Percentiles rank a stretch among this genome's conserved stretches.
Conservation (phyloP, 2,888 invertebrate genomes). For the Amiota mariae region DNA sequence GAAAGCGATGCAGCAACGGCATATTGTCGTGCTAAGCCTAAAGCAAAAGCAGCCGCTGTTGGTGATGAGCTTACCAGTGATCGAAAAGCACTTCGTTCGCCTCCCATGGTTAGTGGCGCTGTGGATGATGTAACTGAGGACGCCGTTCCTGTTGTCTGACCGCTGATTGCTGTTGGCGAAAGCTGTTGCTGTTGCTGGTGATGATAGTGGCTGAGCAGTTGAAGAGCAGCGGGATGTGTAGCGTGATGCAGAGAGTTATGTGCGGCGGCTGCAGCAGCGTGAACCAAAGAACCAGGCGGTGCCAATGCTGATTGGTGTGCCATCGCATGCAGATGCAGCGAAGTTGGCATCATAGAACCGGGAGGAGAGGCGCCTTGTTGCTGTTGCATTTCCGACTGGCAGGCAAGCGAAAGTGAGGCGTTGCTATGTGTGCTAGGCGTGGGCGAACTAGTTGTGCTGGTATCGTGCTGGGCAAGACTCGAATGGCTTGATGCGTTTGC, state of each 20-base stretch:
- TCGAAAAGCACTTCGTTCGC: conserved; percentile 91
- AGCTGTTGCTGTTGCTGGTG: conserved; percentile 56
- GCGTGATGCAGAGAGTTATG: conserved; percentile 46
- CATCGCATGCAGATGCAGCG: conserved; percentile 52
- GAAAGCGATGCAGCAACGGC: conserved; percentile 71
- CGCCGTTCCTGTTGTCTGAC: conserved; percentile 54
- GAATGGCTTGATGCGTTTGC: conserved; percentile 33
- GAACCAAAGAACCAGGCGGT: conserved; percentile 8
- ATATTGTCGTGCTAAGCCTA: conserved; percentile 70
- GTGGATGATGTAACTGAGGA: conserved; percentile 58
- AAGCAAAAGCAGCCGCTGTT: conserved; percentile 77
- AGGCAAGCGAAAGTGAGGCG: conserved; percentile 60
- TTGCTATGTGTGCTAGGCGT: conserved; percentile 69
- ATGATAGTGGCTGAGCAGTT: conserved; percentile 66
- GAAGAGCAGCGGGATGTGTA: conserved; percentile 63
- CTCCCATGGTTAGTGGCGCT: conserved; percentile 81
- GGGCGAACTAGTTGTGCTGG: conserved; percentile 59
- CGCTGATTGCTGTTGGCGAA: conserved; percentile 46
- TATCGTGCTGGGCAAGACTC: conserved; percentile 41
- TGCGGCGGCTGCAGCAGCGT: not conserved
- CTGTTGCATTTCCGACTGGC: conserved; percentile 36
- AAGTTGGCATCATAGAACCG: conserved; percentile 39
- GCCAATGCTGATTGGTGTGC: conserved; percentile 38
- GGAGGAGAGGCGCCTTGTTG: conserved; percentile 36
- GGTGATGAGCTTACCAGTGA: conserved; percentile 80